Evolutionary conservation across 2,113 vertebrate genomes (phyloP).

Genomic region (Hemibates koningsi): DNA sequence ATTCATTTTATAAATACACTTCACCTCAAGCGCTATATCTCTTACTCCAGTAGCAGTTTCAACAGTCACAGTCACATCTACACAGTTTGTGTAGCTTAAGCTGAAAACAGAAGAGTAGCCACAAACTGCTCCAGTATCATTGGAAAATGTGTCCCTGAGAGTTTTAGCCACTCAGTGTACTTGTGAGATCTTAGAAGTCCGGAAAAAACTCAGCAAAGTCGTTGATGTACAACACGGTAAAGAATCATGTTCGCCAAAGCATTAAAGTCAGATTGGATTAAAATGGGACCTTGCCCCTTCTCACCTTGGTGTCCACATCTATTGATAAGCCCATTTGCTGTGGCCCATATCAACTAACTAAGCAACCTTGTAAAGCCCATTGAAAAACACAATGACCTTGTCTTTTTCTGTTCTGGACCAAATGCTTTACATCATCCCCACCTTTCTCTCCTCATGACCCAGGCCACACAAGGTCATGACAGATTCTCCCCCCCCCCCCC

Average conservation of each 20-base stretch:
- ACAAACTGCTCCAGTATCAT: background rate
- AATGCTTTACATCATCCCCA: background rate
- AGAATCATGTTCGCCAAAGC: constrained; percentile 13
- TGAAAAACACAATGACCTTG: constrained; percentile 40
- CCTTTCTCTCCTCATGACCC: constrained; percentile 23
- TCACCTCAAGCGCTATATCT: background rate
- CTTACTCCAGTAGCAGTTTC: constrained; percentile 3
- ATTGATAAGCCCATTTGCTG: constrained; percentile 31
- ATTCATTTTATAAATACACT: background rate
- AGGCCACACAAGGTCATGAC: constrained; percentile 43
- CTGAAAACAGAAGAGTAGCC: background rate
- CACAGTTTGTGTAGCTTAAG: constrained; percentile 1
- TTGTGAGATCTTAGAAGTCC: constrained; percentile 7
- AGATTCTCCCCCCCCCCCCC: background rate
- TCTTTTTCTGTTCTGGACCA: background rate
- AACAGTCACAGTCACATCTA: constrained; percentile 10
- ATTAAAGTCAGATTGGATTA: constrained; percentile 48
- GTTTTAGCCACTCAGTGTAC: background rate
- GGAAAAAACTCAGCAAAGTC: background rate
- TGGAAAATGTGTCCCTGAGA: background rate
- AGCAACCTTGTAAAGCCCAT: background rate
- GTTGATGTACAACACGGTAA: constrained; percentile 8
- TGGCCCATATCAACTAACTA: constrained; percentile 21
- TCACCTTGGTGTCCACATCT: constrained; percentile 46
- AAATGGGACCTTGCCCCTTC: constrained; percentile 34